Base-by-base conservation (phyloP, 53 echinoderm and acorn worm species). In the Temnopleurus reevesii region DNA sequence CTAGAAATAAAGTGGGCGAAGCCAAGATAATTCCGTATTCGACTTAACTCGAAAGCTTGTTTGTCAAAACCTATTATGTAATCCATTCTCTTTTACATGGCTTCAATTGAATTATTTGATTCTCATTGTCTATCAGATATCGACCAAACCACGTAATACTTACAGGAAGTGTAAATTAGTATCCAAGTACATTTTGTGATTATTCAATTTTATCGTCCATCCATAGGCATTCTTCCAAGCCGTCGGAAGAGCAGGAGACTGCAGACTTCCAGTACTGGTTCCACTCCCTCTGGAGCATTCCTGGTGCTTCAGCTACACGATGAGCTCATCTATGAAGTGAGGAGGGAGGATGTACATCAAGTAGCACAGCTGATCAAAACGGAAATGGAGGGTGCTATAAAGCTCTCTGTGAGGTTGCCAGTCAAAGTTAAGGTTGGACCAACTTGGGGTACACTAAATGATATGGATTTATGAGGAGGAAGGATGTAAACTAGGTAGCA, bases 241-340 rank as follows among this genome's bases (percentile, higher is more conserved):
- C 56, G 91, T 28, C 61, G 91, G 45, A 87, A 87, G 59, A 91
- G 87, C 79, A 43, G 81, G 25, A 36, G 91, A 44, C 76, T 85
- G 1, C 85, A 85, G 85, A 54, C 83, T 28, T 59, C 55, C 54
- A 82, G 24, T 33, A 59, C 53, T 23, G 33, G 60, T 46, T 33
- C 55, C 38, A 58, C 92, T 86, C 97, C 95, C 90, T 64, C 91
- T 83, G 99, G 99, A 31, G 99, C 95, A 18, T 99, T 93, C 92
- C 84, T 99, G 53, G 96, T 99, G 36, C 88, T 99, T 7, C 99
- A 99, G 89, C 91, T 99, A 17, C 99, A 99, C 53, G 99, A 99
- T 92, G 99, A 96, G 64, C 91, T 99, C 76, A 95, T 99, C 77
- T 99, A 99, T 58, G 99, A 99, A 77, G 99, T 99, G 17, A 90